These are phyloP conservation scores for Phymastichus coffea DNA, from an alignment of 1,140 invertebrate species.

Conservation along the genomic window DNA sequence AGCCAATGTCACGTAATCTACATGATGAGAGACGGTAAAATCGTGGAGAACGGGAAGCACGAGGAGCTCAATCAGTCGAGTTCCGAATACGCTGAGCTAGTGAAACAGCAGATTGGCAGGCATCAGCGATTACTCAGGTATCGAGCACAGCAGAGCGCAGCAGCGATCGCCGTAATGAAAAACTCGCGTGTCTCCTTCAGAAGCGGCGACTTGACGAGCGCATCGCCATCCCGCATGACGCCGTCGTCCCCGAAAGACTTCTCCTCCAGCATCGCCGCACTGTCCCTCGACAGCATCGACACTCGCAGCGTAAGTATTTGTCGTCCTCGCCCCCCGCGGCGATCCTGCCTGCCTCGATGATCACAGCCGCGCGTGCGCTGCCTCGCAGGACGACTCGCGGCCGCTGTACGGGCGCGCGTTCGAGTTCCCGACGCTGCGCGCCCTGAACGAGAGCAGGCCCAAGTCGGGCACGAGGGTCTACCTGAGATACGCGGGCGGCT, in stretches of 20 bases:
- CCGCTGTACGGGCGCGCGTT: neutral
- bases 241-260: slow-evolving; percentile 4
- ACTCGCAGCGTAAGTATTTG: neutral
- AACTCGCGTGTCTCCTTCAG: too few relatives aligned
- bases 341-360: too few relatives aligned
- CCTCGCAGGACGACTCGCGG: neutral
- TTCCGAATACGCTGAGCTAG: slow-evolving; percentile 54
- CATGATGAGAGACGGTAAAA: slow-evolving; percentile 54
- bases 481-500: slow-evolving; percentile 1
- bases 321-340: too few relatives aligned
- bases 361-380: too few relatives aligned
- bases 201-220: neutral
- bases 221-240: neutral
- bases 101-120: neutral
- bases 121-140: neutral
- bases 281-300: neutral
- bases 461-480: neutral
- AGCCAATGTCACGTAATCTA: slow-evolving; percentile 57
- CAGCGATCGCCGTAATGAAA: too few relatives aligned
- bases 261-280: neutral
- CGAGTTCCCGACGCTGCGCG: too few relatives aligned
- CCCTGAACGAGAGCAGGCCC: too few relatives aligned
- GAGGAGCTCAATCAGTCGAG: slow-evolving; percentile 44
- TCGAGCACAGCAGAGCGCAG: too few relatives aligned
- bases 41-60: slow-evolving; percentile 55